These are phyloP conservation scores for Dendrocincla fuliginosa DNA, from an alignment of 2,797 vertebrate genomes.

Conservation along the genomic window DNA sequence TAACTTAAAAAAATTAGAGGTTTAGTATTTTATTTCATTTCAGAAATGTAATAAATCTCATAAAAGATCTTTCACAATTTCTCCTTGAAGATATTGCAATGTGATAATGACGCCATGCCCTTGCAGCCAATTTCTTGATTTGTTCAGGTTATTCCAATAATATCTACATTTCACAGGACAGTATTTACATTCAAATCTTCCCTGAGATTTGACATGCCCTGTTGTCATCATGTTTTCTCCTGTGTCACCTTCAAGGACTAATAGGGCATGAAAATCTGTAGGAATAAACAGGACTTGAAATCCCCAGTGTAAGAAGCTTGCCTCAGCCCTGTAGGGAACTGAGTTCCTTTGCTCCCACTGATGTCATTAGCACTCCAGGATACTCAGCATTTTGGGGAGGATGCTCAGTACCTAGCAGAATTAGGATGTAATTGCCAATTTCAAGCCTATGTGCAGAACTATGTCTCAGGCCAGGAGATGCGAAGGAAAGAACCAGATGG, in stretches of 20 bases:
- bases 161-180: conserved; percentile 70
- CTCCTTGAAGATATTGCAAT: conserved; percentile 65
- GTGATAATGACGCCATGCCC: conserved; percentile 56
- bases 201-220: conserved; percentile 76
- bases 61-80: conserved; percentile 35
- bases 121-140: conserved; percentile 69
- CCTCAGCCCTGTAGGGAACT: background rate
- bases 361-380: background rate
- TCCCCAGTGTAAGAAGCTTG: conserved; percentile 45
- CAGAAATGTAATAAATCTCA: conserved; percentile 53
- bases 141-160: conserved; percentile 73
- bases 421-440: background rate
- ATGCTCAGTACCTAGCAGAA: background rate
- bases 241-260: conserved; percentile 77
- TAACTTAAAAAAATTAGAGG: conserved; percentile 31
- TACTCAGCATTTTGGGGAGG: background rate
- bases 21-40: conserved; percentile 64
- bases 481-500: background rate
- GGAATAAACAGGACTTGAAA: conserved; percentile 73
- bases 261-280: conserved; percentile 57
- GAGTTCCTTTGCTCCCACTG: background rate
- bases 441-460: background rate
- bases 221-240: conserved; percentile 65
- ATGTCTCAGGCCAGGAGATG: background rate
- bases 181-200: conserved; percentile 71